Conservation (phyloP, 1,140 invertebrate species). For the Solen grandis region DNA sequence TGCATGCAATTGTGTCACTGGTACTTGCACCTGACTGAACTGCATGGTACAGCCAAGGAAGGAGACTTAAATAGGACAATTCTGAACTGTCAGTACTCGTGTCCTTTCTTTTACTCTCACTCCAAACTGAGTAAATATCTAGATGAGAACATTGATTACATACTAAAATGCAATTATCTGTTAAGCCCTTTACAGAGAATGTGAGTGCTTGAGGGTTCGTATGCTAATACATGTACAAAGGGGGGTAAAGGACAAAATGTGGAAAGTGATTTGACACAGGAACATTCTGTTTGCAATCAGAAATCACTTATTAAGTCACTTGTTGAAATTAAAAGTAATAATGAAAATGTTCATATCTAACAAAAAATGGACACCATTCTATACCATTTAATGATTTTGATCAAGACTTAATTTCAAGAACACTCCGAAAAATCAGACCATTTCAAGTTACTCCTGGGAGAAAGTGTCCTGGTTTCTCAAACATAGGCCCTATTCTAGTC, state of each 20-base stretch:
- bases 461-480: not conserved
- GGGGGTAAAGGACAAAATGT: not conserved
- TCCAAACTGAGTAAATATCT: constrained; percentile 5
- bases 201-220: not conserved
- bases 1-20: constrained; percentile 3
- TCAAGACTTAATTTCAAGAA: not conserved
- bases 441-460: not conserved
- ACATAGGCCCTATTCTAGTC: not conserved
- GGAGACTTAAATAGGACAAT: constrained; percentile 7
- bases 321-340: not conserved
- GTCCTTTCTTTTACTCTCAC: not conserved
- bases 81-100: not conserved
- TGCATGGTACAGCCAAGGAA: constrained; percentile 1
- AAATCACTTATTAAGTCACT: not conserved
- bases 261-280: not conserved
- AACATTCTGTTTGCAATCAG: constrained; percentile 5
- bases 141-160: too few species aligned
- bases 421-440: not conserved
- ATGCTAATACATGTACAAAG: not conserved
- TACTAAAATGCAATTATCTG: too few species aligned
- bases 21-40: not conserved
- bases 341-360: too few species aligned
- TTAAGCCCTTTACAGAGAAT: not conserved
- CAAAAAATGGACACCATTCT: not conserved
- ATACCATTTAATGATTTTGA: not conserved